Evolutionary conservation across 2,797 vertebrate genomes (phyloP).

Genomic region (Chelon labrosus): DNA sequence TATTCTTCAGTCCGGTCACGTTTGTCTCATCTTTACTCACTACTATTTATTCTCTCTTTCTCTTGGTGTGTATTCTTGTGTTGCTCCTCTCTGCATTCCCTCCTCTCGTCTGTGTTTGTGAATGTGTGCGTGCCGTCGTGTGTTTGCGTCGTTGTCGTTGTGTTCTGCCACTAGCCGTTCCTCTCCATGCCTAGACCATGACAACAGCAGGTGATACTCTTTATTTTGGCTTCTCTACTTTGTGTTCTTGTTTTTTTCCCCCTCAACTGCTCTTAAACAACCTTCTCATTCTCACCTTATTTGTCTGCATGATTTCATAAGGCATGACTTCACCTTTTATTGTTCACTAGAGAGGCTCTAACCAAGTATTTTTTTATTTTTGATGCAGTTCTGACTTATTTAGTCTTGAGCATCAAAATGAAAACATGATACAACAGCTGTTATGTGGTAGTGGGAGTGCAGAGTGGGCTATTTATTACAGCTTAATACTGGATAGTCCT

Average conservation of each 20-base stretch:
- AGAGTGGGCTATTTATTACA: background rate
- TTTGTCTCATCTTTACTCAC: conserved; percentile 54
- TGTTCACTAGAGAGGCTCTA: conserved; percentile 9
- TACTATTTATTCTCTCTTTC: conserved; percentile 62
- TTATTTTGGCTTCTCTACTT: conserved; percentile 76
- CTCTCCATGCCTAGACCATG: conserved; percentile 98
- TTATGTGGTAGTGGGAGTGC: background rate
- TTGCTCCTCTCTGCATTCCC: conserved; percentile 55
- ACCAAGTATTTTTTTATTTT: conserved; percentile 2
- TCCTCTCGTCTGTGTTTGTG: conserved; percentile 82
- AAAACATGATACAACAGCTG: background rate
- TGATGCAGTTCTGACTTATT: conserved; percentile 23
- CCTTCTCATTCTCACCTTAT: conserved; percentile 20
- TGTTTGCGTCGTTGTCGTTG: conserved; percentile 78
- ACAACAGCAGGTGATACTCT: conserved; percentile 99
- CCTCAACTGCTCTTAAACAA: conserved; percentile 14
- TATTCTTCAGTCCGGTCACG: conserved; percentile 48
- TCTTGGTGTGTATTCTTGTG: conserved; percentile 47
- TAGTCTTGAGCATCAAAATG: conserved; percentile 3
- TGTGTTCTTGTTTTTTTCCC: conserved; percentile 12
- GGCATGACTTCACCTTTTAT: conserved; percentile 48
- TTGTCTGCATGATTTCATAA: conserved; percentile 45
- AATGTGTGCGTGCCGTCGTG: conserved; percentile 79
- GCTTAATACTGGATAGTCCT: background rate
- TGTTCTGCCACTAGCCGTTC: conserved; percentile 94